phyloP scores from a whole-genome alignment of 2,888 invertebrate genomes.

The Eubasilissa splendida region DNA sequence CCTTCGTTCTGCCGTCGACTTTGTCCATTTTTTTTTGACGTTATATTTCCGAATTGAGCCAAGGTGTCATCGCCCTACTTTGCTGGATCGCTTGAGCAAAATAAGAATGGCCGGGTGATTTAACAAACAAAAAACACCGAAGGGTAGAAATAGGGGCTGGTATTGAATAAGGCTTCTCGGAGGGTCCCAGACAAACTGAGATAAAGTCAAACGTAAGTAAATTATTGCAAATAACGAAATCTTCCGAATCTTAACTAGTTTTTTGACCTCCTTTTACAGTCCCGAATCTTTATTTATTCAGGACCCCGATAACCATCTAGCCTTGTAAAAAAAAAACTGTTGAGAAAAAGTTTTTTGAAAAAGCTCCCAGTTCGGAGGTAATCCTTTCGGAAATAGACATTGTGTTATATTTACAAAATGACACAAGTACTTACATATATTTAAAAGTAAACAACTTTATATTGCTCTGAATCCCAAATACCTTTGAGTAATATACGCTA shows the following conservation, averaged over 20 bases:
- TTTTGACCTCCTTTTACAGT: slow-evolving; percentile 23
- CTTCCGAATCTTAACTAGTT: slow-evolving; percentile 23
- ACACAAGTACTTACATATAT: too few relatives aligned
- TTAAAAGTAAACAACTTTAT: too few relatives aligned
- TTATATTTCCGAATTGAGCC: slow-evolving; percentile 1
- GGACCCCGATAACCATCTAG: neutral
- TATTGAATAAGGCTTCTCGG: slow-evolving; percentile 1
- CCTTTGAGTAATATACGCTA: too few relatives aligned
- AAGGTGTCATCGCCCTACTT: slow-evolving; percentile 23
- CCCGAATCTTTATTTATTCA: slow-evolving; percentile 22
- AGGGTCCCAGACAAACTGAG: slow-evolving; percentile 6
- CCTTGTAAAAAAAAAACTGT: slow-evolving; percentile 5
- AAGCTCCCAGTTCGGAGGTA: neutral
- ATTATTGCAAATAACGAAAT: slow-evolving; percentile 37
- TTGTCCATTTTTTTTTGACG: neutral
- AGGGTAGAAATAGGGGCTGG: slow-evolving; percentile 2
- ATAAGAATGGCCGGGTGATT: slow-evolving; percentile 29
- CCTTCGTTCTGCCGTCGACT: neutral
- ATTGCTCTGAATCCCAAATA: too few relatives aligned
- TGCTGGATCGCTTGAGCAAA: slow-evolving; percentile 6
- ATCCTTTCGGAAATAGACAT: neutral
- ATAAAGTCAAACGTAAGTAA: slow-evolving; percentile 36
- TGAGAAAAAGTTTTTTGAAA: slow-evolving; percentile 10
- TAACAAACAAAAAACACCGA: slow-evolving; percentile 26
- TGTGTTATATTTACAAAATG: neutral